Percentiles rank a stretch among this genome's conserved stretches.
Evolutionary conservation across 2,797 vertebrate species (phyloP).

Genomic region (Sebastiscus albofasciatus): DNA sequence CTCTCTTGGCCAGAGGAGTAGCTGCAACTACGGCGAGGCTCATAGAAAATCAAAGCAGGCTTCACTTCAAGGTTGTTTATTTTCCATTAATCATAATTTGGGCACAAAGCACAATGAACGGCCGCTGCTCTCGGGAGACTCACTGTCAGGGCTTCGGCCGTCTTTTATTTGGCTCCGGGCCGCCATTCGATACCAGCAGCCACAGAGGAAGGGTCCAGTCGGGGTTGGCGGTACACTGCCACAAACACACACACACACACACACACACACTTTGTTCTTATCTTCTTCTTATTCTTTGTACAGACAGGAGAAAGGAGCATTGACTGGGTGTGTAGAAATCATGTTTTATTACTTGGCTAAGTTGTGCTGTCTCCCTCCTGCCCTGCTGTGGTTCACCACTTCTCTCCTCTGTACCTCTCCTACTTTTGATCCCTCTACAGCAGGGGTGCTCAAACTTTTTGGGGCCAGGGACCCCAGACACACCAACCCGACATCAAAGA

Average conservation of each 20-base stretch:
- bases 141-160: slow-evolving; percentile 22
- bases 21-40: slow-evolving; percentile 27
- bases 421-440: slow-evolving; percentile 25
- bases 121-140: slow-evolving; percentile 29
- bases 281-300: slow-evolving; percentile 25
- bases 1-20: slow-evolving; percentile 42
- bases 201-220: slow-evolving; percentile 11
- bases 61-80: slow-evolving; percentile 72
- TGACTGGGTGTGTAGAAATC: slow-evolving; percentile 16
- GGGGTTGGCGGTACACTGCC: neutral
- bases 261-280: neutral
- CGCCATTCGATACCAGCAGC: slow-evolving; percentile 27
- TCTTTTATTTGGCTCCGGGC: slow-evolving; percentile 43
- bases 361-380: slow-evolving; percentile 3
- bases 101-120: slow-evolving; percentile 65
- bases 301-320: slow-evolving; percentile 13
- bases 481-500: no score
- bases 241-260: neutral
- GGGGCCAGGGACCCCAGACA: neutral
- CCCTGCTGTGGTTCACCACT: slow-evolving; percentile 14
- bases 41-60: slow-evolving; percentile 67
- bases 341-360: slow-evolving; percentile 39
- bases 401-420: neutral
- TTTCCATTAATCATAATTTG: slow-evolving; percentile 79
- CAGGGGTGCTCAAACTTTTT: neutral